A percentile compares a stretch with the other conserved stretches of the same genome.
phyloP scores from a whole-genome alignment of 1,140 invertebrate species.

The Zaprionus davidi region DNA sequence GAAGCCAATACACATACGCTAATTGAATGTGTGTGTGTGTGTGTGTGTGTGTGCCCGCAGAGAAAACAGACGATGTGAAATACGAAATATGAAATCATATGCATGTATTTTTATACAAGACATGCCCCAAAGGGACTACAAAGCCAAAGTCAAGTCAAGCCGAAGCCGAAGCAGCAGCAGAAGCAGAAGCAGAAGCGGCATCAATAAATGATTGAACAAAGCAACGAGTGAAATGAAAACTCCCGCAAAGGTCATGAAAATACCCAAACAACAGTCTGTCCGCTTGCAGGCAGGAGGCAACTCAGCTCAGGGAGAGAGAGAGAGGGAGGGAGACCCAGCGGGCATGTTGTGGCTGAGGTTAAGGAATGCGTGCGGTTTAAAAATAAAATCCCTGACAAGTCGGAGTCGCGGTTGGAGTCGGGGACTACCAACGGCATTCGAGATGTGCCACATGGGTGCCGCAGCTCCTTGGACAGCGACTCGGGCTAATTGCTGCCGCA shows the following conservation, averaged over 20 bases:
- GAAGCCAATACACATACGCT: conserved; percentile 42
- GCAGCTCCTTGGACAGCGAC: conserved; percentile 23
- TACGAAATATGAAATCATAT: conserved; percentile 55
- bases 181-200: conserved; percentile 42
- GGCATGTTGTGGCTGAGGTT: conserved; percentile 41
- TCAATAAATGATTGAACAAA: conserved; percentile 82
- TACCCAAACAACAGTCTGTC: conserved; percentile 50
- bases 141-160: conserved; percentile 28
- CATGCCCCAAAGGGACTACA: conserved; percentile 74
- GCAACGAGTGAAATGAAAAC: conserved; percentile 66
- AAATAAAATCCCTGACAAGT: conserved; percentile 62
- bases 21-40: conserved; percentile 49
- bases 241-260: conserved; percentile 81
- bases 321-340: conserved; percentile 49
- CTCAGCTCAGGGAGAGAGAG: conserved; percentile 1
- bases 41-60: conserved; percentile 38
- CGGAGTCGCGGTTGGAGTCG: not conserved
- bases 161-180: conserved; percentile 39
- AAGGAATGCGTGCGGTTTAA: conserved; percentile 75
- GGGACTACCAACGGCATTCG: conserved; percentile 21
- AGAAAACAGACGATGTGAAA: conserved; percentile 40
- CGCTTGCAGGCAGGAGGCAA: conserved; percentile 45
- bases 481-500: conserved; percentile 57
- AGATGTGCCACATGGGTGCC: conserved; percentile 69
- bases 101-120: conserved; percentile 69